phyloP scores from a whole-genome alignment of 2,888 invertebrate species.

The Notocelia uddmanniana region DNA sequence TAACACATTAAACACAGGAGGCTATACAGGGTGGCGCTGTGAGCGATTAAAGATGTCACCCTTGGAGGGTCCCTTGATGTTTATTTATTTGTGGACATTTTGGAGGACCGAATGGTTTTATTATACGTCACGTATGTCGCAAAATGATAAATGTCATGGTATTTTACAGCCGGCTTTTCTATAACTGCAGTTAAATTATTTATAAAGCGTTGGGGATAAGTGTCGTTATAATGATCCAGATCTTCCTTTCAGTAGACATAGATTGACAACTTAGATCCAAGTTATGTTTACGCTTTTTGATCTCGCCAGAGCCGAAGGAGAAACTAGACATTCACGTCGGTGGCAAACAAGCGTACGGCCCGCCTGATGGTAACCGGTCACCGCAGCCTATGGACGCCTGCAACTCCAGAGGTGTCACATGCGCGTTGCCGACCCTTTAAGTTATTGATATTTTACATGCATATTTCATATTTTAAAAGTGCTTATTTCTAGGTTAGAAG shows the following conservation, averaged over 20 bases:
- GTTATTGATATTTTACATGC: too few relatives aligned
- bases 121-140: conserved; percentile 27
- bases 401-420: too few relatives aligned
- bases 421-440: too few relatives aligned
- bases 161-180: conserved; percentile 8
- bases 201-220: not conserved
- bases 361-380: too few relatives aligned
- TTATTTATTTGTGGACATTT: conserved; percentile 50
- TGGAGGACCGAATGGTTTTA: conserved; percentile 37
- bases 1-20: conserved; percentile 32
- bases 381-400: too few relatives aligned
- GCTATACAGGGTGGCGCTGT: conserved; percentile 30
- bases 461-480: too few relatives aligned
- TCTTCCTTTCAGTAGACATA: not conserved
- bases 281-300: not conserved
- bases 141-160: conserved; percentile 17
- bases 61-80: conserved; percentile 52
- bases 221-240: not conserved
- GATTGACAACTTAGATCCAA: not conserved
- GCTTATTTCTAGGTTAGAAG: too few relatives aligned
- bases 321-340: too few relatives aligned
- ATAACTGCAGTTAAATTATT: not conserved
- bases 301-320: too few relatives aligned
- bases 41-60: conserved; percentile 59
- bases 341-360: too few relatives aligned